A percentile compares a stretch with the other conserved stretches of the same genome.
These are phyloP conservation scores for Eupithecia exiguata DNA, from an alignment of 2,888 invertebrate genomes.

Conservation along the genomic window DNA sequence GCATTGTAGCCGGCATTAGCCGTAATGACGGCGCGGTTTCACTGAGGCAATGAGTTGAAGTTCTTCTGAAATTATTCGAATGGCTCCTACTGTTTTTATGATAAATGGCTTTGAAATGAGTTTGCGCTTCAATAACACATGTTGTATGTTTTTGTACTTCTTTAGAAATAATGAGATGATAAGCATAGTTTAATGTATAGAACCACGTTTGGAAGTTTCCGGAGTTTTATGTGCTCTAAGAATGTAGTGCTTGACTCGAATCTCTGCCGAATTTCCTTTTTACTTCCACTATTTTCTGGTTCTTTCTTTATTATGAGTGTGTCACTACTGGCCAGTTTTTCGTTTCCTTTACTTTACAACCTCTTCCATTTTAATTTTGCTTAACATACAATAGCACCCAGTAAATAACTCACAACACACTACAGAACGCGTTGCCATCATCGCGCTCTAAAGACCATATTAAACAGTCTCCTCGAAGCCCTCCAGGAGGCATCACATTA, in stretches of 20 bases:
- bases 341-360: neutral
- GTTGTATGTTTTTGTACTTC: neutral
- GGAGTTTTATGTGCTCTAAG: neutral
- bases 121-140: constrained; percentile 20
- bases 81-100: constrained; percentile 43
- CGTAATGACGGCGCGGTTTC: constrained; percentile 71
- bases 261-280: neutral
- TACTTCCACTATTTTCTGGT: neutral
- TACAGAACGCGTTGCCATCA: constrained; percentile 4
- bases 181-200: neutral
- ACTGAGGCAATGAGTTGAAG: constrained; percentile 60
- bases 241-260: neutral
- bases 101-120: constrained; percentile 38
- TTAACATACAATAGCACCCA: neutral
- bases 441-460: neutral
- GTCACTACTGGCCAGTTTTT: neutral
- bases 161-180: neutral
- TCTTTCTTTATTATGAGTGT: neutral
- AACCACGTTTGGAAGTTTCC: neutral
- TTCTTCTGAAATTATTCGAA: constrained; percentile 41
- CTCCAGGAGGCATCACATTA: constrained; percentile 63
- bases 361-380: neutral
- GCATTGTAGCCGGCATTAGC: constrained; percentile 67
- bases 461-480: constrained; percentile 27
- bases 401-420: neutral